Evolutionary conservation across 2,113 vertebrate genomes (phyloP), one percentile per base, ranked within the genome.

Genomic region (Hymenochirus boettgeri): DNA sequence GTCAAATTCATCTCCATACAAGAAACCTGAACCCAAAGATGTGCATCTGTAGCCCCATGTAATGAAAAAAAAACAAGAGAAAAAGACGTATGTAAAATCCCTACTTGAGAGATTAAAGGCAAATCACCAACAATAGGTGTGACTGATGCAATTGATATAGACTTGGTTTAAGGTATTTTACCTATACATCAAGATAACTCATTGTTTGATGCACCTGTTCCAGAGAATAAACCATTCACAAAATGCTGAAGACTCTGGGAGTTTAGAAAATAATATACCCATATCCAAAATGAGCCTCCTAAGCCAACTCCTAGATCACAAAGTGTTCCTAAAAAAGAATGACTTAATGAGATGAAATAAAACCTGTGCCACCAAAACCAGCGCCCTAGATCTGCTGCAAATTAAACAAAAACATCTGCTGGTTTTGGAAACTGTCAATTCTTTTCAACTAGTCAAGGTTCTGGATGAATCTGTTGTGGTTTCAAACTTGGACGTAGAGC

Each of bases 271-370:
- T 52, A 24, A 52, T 10, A 11, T 12, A 29, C 25, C 18, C 9
- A 10, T 57, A 35, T 5, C 54, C 3, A n/a, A 57, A 10, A 2
- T 7, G 70, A 65, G 15, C 17, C 74, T 18, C 21, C 53, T 1
- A 25, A 5, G 0, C 15, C 71, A 8, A 0, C 5, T 1, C 9
- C 0, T 0, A 54, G 72, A 24, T 17, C 56, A n/a, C 23, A 24
- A 5, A 0, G 0, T 0, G 1, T 48, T 27, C 54, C 31, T 1
- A 0, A 0, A 33, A 73, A 52, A 1, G 52, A n/a, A 5, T 19
- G 18, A 2, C 61, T n/a, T 21, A 59, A 3, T 17, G 3, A n/a
- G n/a, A 17, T 0, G 3, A 11, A 21, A 7, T 19, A 8, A 45
- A 0, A 23, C 25, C 1, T 1, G 50, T 39, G 0, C 13, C 70